Base-by-base conservation (phyloP, 2,888 invertebrate genomes). In the Leistus spinibarbis region DNA sequence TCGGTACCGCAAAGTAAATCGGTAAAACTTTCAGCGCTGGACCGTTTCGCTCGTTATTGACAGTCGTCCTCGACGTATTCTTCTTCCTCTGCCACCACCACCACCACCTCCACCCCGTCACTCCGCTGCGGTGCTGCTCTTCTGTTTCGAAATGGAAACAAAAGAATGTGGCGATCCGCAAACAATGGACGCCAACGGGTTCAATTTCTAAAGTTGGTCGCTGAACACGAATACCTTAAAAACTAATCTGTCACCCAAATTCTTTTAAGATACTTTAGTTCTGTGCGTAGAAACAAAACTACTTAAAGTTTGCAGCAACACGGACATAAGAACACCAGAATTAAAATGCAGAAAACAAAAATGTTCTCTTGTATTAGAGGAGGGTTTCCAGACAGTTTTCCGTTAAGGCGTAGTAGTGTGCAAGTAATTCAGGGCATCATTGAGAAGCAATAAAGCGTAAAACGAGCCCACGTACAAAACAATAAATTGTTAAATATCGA, bases 1-100 rank as follows among this genome's bases (percentile, higher is more conserved):
- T 73, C 73, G 73, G 67, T 24, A 73, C 73, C 67, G 73, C 73
- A 73, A 73, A 73, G 73, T 73, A 73, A 73, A 73, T 73, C 73
- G 67, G 67, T 73, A 54, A 66, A 73, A 66, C 62, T 73, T 73
- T 73, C 62, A 9, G n/a, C 54, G 24, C 73, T 62, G 67, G 73
- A 73, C 73, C 40, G 60, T 63, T 54, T 54, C 53, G 57, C 56
- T 62, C 23, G 67, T 73, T 71, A 73, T 73, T 73, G 73, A 73
- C 73, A 73, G 72, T 73, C 66, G 65, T 66, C 40, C 40, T 40
- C 40, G 40, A 10, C 3, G 3, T 40, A 3, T 40, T 40, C 40
- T 40, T 40, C 40, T 40, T 40, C 7, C n/a, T n/a, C n/a, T n/a
- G n/a, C n/a, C n/a, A n/a, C n/a, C n/a, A n/a, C n/a, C n/a, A n/a